These are phyloP conservation scores for Mythimna lalbum DNA, from an alignment of 2,888 invertebrate genomes.

Conservation along the genomic window DNA sequence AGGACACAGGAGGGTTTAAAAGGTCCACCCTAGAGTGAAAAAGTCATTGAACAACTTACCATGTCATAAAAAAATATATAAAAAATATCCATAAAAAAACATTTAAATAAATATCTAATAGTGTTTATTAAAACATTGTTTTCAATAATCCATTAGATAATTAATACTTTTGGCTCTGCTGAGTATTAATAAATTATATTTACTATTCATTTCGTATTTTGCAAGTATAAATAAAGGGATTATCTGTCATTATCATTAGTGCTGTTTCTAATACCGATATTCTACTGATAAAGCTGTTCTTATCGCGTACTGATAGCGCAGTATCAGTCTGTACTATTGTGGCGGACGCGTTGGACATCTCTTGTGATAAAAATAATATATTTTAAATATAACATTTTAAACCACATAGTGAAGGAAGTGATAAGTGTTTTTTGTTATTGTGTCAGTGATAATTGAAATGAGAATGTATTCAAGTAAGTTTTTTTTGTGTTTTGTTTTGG, in stretches of 20 bases:
- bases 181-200: background rate
- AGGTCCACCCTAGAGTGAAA: too few species aligned
- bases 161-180: background rate
- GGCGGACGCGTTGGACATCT: constrained; percentile 34
- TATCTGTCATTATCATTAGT: constrained; percentile 53
- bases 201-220: constrained; percentile 3
- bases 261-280: constrained; percentile 54
- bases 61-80: too few species aligned
- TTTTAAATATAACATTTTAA: background rate
- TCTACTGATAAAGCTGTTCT: constrained; percentile 54
- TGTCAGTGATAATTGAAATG: constrained; percentile 13
- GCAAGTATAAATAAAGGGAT: constrained; percentile 43
- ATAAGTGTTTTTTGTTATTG: constrained; percentile 9
- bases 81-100: too few species aligned
- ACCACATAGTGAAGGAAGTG: constrained; percentile 6
- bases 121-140: background rate
- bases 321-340: constrained; percentile 46
- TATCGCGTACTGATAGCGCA: constrained; percentile 53
- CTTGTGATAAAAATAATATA: constrained; percentile 23
- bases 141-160: too few species aligned
- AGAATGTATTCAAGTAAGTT: constrained; percentile 74
- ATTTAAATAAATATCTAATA: too few species aligned
- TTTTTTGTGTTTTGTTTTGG: background rate
- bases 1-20: too few species aligned
- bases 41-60: too few species aligned